Evolutionary conservation across 2,113 vertebrate species (phyloP).

Genomic region (Euleptes europaea): DNA sequence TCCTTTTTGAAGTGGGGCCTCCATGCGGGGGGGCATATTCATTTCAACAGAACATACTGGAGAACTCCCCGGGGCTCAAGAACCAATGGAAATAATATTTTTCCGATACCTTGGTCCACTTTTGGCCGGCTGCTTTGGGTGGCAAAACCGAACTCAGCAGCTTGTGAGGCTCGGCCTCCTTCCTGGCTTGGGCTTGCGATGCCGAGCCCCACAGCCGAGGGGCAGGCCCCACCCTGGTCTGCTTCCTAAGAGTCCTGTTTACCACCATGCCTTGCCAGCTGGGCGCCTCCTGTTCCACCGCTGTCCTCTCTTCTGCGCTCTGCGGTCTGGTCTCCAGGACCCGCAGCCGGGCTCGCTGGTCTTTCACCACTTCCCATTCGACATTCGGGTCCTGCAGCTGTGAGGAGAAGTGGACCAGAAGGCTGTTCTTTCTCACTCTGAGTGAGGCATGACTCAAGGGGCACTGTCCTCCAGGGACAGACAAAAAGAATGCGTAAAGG

Average conservation of each 20-base stretch:
- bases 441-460: not conserved
- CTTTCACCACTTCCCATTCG: conserved; percentile 1
- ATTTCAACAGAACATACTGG: no score
- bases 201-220: not conserved
- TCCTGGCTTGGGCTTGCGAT: not conserved
- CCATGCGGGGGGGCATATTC: no score
- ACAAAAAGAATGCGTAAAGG: not conserved
- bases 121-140: not conserved
- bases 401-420: not conserved
- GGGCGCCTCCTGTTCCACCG: not conserved
- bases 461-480: not conserved
- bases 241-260: not conserved
- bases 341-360: not conserved
- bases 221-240: not conserved
- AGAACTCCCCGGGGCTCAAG: no score
- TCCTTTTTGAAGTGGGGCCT: no score
- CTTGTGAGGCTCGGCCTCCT: not conserved
- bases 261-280: not conserved
- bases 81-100: no score
- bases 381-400: not conserved
- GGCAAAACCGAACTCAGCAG: not conserved
- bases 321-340: not conserved
- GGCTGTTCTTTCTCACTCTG: not conserved
- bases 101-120: not conserved
- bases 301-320: no score